A percentile compares a stretch with the other conserved stretches of the same genome.
Evolutionary conservation across 64 coral and sea anemone species (phyloP).

Genomic region (Hydrozoanthus tunicans): DNA sequence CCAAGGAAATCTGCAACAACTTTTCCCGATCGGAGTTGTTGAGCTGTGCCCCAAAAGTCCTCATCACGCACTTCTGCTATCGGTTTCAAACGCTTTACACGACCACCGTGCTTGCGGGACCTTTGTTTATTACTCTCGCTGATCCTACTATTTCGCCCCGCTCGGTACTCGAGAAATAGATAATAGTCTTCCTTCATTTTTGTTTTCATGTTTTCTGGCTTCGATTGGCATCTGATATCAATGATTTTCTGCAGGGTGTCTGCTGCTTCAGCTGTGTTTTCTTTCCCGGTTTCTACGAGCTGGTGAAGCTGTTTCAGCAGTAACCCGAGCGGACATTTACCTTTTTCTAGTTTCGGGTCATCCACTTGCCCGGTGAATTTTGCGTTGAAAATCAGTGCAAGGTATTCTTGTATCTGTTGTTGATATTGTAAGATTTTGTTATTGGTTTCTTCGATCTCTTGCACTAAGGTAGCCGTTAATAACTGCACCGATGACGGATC

Average conservation of each 20-base stretch:
- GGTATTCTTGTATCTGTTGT: slow-evolving; percentile 29
- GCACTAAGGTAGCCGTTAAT: not conserved
- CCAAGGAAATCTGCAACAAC: slow-evolving; percentile 63
- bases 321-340: slow-evolving; percentile 7
- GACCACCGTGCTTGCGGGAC: not conserved
- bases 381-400: slow-evolving; percentile 53
- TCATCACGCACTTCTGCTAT: slow-evolving; percentile 36
- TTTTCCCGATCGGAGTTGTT: slow-evolving; percentile 66
- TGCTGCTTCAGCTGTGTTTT: slow-evolving; percentile 28
- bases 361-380: slow-evolving; percentile 55
- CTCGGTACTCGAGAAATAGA: slow-evolving; percentile 33
- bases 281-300: slow-evolving; percentile 48
- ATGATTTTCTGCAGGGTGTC: slow-evolving; percentile 44
- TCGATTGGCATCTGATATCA: slow-evolving; percentile 32
- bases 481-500: not conserved
- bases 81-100: not conserved
- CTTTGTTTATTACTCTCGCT: not conserved
- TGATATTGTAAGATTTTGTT: not conserved
- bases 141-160: not conserved
- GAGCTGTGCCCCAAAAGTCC: slow-evolving; percentile 62
- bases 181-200: slow-evolving; percentile 58
- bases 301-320: slow-evolving; percentile 42
- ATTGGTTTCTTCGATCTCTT: not conserved
- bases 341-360: not conserved
- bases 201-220: not conserved